Conservation (phyloP, 2,888 invertebrate genomes). For the Charanyca ferruginea region DNA sequence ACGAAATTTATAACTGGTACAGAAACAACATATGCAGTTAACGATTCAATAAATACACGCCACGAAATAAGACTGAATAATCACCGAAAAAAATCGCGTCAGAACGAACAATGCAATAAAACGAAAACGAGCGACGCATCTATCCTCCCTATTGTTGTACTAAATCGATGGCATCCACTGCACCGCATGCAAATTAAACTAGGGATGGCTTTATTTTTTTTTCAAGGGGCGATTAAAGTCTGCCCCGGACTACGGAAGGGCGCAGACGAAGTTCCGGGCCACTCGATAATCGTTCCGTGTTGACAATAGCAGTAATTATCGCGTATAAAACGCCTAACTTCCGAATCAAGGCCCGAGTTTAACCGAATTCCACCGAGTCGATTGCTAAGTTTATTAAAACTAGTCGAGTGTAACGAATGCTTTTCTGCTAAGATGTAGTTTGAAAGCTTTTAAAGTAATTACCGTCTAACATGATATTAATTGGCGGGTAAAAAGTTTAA, state of each 20-base stretch:
- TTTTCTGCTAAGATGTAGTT: constrained; percentile 41
- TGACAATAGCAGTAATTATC: constrained; percentile 79
- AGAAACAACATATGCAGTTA: constrained; percentile 5
- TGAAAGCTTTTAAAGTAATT: constrained; percentile 56
- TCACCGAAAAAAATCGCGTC: constrained; percentile 48
- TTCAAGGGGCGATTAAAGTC: constrained; percentile 67
- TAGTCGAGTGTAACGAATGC: constrained; percentile 30
- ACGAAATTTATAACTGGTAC: not conserved
- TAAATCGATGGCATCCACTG: constrained; percentile 71
- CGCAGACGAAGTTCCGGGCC: constrained; percentile 65
- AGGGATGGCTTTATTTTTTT: constrained; percentile 74
- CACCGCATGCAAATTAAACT: constrained; percentile 78
- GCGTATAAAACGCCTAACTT: constrained; percentile 68
- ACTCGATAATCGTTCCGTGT: constrained; percentile 73
- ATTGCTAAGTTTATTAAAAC: constrained; percentile 55
- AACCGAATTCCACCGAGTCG: constrained; percentile 25
- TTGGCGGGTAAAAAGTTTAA: constrained; percentile 36
- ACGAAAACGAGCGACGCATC: constrained; percentile 59
- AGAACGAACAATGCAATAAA: constrained; percentile 58
- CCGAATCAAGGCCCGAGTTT: constrained; percentile 48
- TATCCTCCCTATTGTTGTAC: constrained; percentile 71
- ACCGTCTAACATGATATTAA: constrained; percentile 38
- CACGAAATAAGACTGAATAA: constrained; percentile 41
- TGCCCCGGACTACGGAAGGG: constrained; percentile 63
- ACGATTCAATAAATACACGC: constrained; percentile 31